Percentiles rank a stretch among this genome's conserved stretches.
Evolutionary conservation across 2,888 invertebrate genomes (phyloP).

Genomic region (Caenorhabditis afra): DNA sequence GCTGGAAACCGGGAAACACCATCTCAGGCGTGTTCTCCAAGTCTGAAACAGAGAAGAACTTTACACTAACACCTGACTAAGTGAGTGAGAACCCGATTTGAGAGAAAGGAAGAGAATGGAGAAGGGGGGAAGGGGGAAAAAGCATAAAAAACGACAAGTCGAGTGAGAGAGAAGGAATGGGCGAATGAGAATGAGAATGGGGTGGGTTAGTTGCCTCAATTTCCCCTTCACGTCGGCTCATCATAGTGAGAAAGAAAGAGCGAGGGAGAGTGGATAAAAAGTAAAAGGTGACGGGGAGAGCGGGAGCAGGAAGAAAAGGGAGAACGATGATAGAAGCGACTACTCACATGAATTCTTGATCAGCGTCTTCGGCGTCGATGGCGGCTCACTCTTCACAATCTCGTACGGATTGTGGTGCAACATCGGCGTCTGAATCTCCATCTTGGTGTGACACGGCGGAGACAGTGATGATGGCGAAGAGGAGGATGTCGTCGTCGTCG

Average conservation of each 20-base stretch:
- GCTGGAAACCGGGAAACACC: constrained; percentile 61
- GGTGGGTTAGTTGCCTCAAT: constrained; percentile 1
- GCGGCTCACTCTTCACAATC: constrained; percentile 67
- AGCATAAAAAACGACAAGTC: not conserved
- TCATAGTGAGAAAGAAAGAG: not conserved
- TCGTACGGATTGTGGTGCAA: constrained; percentile 72
- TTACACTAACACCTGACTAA: not conserved
- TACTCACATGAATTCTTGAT: constrained; percentile 63
- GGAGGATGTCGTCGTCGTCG: constrained; percentile 1
- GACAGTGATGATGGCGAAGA: no score
- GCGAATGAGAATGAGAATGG: constrained; percentile 13
- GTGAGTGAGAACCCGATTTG: not conserved
- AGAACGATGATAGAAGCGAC: not conserved
- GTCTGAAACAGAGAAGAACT: constrained; percentile 36
- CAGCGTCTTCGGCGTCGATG: constrained; percentile 58
- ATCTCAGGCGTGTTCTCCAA: constrained; percentile 60
- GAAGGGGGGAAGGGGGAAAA: not conserved
- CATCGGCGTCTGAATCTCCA: constrained; percentile 64
- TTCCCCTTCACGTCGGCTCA: no score
- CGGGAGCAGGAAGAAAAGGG: not conserved
- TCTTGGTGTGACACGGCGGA: constrained; percentile 19
- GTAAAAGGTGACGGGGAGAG: not conserved
- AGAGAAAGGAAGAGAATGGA: not conserved
- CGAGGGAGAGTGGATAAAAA: constrained; percentile 7
- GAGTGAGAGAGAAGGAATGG: constrained; percentile 5